Evolutionary conservation across 2,888 invertebrate genomes (phyloP).

Genomic region (Nomada lathburiana): DNA sequence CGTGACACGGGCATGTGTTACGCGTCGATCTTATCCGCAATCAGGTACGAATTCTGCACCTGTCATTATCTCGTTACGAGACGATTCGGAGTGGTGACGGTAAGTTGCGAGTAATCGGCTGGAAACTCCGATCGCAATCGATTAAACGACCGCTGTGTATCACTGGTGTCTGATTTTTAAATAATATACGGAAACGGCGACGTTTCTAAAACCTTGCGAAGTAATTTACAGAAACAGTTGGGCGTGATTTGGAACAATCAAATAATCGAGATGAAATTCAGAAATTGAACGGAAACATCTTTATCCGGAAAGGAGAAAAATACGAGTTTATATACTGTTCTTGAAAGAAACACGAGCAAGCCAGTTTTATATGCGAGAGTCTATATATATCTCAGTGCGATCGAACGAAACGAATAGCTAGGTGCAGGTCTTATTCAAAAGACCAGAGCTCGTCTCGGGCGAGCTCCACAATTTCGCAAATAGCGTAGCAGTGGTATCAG

Average conservation of each 20-base stretch:
- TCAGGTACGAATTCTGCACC: constrained; percentile 72
- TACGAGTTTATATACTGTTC: too few species aligned
- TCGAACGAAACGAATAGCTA: background rate
- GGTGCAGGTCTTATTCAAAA: background rate
- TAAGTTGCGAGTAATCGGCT: constrained; percentile 23
- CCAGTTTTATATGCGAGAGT: too few species aligned
- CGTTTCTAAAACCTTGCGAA: background rate
- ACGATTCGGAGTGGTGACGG: constrained; percentile 42
- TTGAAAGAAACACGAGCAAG: too few species aligned
- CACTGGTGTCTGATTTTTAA: constrained; percentile 27
- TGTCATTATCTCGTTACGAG: constrained; percentile 78
- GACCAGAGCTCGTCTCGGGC: background rate
- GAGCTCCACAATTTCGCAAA: constrained; percentile 30
- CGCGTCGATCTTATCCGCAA: constrained; percentile 73
- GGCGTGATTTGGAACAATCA: background rate
- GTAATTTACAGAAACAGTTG: background rate
- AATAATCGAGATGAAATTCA: background rate
- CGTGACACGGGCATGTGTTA: constrained; percentile 68
- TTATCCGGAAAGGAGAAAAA: too few species aligned
- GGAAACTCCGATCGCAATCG: constrained; percentile 49
- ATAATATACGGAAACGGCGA: constrained; percentile 15
- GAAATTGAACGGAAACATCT: too few species aligned
- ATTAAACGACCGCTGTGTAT: constrained; percentile 49
- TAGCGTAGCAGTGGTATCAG: constrained; percentile 1
- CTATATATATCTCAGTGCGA: background rate